Conservation (phyloP, 2,113 vertebrate species). For the Lipotes vexillifer region DNA sequence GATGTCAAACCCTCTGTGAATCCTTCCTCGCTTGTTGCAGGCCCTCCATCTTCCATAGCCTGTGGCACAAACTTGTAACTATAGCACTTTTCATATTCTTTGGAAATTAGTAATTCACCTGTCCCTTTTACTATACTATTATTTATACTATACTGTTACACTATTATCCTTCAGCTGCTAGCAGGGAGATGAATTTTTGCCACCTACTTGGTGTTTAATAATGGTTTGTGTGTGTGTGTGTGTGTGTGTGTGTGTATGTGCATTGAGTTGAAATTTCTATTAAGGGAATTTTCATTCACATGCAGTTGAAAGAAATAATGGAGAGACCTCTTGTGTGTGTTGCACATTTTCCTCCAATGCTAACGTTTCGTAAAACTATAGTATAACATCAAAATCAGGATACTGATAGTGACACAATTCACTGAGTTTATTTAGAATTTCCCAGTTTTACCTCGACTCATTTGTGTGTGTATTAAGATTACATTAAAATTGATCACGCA, state of each 20-base stretch:
- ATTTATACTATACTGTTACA: background rate
- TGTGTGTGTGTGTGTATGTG: rapidly evolving
- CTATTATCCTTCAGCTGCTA: background rate
- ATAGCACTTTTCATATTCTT: background rate
- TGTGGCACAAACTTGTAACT: background rate
- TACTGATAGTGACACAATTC: background rate
- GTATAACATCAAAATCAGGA: background rate
- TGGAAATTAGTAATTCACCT: background rate
- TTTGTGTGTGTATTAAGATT: background rate
- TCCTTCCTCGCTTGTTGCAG: background rate
- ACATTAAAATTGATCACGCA: background rate
- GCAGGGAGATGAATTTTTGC: background rate
- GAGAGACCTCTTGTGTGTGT: background rate
- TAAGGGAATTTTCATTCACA: background rate
- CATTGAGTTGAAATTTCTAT: background rate
- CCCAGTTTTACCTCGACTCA: background rate
- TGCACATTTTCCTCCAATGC: background rate
- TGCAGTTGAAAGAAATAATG: background rate
- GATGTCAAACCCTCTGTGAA: background rate
- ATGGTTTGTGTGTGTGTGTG: background rate
- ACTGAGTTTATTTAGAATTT: background rate
- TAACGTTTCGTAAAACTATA: background rate
- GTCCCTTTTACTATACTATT: background rate
- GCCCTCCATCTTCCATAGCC: background rate
- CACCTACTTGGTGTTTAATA: background rate